Conservation (phyloP, 1,140 invertebrate species). For the Tetramorium parvispinum region DNA sequence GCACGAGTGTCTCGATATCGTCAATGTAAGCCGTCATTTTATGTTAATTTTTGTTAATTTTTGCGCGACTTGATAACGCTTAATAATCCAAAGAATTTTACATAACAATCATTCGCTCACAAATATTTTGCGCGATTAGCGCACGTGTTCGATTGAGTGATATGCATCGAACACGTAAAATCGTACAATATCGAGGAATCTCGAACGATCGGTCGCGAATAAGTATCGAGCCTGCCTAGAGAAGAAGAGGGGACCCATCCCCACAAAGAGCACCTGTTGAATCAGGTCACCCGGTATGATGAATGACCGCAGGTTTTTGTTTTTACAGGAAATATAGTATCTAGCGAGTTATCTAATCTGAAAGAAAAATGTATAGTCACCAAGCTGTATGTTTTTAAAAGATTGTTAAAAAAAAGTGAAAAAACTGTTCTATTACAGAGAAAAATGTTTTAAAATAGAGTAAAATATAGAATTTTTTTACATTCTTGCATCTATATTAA, state of each 20-base stretch:
- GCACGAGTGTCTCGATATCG: background rate
- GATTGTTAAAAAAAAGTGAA: background rate
- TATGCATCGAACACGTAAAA: too few species aligned
- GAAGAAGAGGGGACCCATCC: background rate
- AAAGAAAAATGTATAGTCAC: background rate
- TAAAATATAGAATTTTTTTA: background rate
- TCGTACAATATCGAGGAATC: background rate
- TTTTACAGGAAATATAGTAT: background rate
- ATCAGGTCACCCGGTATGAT: slow-evolving; percentile 4
- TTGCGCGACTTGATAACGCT: background rate
- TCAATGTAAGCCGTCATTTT: too few species aligned
- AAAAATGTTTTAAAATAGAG: background rate
- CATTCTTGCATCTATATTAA: background rate
- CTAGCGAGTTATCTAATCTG: background rate
- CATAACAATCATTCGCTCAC: background rate
- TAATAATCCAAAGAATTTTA: background rate
- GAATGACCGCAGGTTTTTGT: background rate
- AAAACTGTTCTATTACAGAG: background rate
- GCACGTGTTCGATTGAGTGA: background rate
- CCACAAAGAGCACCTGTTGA: slow-evolving; percentile 42
- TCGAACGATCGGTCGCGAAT: background rate
- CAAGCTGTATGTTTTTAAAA: background rate
- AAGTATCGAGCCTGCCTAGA: background rate
- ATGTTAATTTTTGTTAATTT: background rate
- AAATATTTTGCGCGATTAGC: background rate